Percentiles rank a stretch among this genome's conserved stretches.
Conservation (phyloP, 2,113 vertebrate genomes). For the Thamnophis sirtalis region DNA sequence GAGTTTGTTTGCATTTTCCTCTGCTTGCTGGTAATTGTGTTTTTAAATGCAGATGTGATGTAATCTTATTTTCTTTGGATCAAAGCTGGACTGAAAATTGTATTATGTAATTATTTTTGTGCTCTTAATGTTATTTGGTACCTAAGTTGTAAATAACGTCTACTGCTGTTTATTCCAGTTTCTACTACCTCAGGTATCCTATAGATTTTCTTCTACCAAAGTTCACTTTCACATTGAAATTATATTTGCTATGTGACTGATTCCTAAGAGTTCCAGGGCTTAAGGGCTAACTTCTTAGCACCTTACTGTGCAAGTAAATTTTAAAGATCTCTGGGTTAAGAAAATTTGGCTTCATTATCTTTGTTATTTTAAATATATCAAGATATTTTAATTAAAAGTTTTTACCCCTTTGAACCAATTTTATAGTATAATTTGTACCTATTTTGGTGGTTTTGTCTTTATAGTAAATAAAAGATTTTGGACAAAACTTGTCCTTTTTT, state of each 20-base stretch:
- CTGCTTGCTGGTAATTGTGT: conserved; percentile 78
- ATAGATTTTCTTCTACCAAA: conserved; percentile 94
- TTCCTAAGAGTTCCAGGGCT: conserved; percentile 89
- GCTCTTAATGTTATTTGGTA: conserved; percentile 89
- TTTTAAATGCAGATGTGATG: conserved; percentile 79
- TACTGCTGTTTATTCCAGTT: conserved; percentile 91
- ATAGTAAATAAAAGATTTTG: conserved; percentile 89
- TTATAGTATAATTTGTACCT: conserved; percentile 89
- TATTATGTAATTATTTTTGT: conserved; percentile 84
- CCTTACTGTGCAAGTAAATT: conserved; percentile 89
- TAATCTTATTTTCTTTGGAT: conserved; percentile 87
- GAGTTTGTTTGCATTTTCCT: conserved; percentile 73
- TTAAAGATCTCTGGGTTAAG: conserved; percentile 84
- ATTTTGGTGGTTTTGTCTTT: conserved; percentile 89
- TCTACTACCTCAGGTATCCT: conserved; percentile 95
- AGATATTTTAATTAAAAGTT: conserved; percentile 91
- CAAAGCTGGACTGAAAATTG: conserved; percentile 89
- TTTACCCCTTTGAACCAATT: conserved; percentile 88
- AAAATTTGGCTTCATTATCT: conserved; percentile 86
- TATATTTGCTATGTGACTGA: conserved; percentile 82
- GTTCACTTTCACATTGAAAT: conserved; percentile 86
- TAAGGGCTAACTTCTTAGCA: conserved; percentile 90
- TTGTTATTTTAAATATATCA: conserved; percentile 88
- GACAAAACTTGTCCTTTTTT: conserved; percentile 61
- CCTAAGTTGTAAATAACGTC: conserved; percentile 84